Evolutionary conservation across 2,113 vertebrate species (phyloP).

Genomic region (Ancistrus triradiatus): DNA sequence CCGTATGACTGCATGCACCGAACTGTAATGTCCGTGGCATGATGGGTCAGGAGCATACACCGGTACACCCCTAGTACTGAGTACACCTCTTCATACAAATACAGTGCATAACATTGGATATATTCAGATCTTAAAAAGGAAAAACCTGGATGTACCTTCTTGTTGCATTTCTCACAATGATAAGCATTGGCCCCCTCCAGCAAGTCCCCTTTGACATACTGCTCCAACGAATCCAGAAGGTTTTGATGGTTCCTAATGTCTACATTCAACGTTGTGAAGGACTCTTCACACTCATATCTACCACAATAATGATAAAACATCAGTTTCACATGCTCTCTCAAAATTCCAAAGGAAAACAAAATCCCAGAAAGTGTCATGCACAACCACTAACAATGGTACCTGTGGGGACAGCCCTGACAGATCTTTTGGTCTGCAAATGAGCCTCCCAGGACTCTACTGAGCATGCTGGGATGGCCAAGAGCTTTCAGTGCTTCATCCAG

Average conservation of each 20-base stretch:
- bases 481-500: slow-evolving; percentile 98
- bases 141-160: slow-evolving; percentile 76
- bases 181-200: slow-evolving; percentile 97
- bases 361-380: too few relatives aligned
- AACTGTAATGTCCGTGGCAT: too few relatives aligned
- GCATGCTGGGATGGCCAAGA: slow-evolving; percentile 92
- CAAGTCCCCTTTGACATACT: slow-evolving; percentile 96
- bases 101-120: too few relatives aligned
- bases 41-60: too few relatives aligned
- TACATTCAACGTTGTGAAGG: slow-evolving; percentile 96
- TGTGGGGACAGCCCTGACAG: slow-evolving; percentile 96
- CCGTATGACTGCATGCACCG: too few relatives aligned
- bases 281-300: slow-evolving; percentile 98
- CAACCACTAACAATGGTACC: slow-evolving; percentile 77
- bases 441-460: slow-evolving; percentile 95
- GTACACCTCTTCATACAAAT: not conserved
- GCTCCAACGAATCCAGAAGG: slow-evolving; percentile 94
- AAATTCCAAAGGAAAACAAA: not conserved
- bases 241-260: slow-evolving; percentile 99
- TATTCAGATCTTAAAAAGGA: not conserved
- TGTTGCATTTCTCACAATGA: slow-evolving; percentile 99
- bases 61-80: too few relatives aligned
- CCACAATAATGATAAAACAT: slow-evolving; percentile 14
- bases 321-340: not conserved
- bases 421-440: slow-evolving; percentile 99